A percentile compares a stretch with the other conserved stretches of the same genome.
These are phyloP conservation scores for Anthophora plumipes DNA, from an alignment of 2,888 invertebrate species.

Conservation along the genomic window DNA sequence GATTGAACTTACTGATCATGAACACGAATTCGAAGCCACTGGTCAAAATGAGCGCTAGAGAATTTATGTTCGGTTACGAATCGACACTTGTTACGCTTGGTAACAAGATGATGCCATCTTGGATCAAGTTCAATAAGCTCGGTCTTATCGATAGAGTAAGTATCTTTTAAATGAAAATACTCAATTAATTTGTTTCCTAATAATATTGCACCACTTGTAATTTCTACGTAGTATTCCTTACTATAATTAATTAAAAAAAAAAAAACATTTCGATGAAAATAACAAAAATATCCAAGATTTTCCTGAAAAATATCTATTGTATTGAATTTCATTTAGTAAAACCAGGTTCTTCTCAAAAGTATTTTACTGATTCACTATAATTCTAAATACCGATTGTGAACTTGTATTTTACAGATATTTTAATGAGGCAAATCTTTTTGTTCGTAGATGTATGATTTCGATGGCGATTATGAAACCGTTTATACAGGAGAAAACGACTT, in stretches of 20 bases:
- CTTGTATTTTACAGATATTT: not conserved
- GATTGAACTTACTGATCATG: conserved; percentile 89
- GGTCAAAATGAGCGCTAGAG: conserved; percentile 92
- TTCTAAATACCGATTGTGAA: no score
- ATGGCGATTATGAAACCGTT: conserved; percentile 91
- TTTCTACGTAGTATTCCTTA: no score
- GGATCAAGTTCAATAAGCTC: conserved; percentile 94
- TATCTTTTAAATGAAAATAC: conserved; percentile 55
- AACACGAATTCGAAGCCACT: conserved; percentile 90
- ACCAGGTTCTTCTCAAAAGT: not conserved
- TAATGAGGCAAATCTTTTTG: not conserved
- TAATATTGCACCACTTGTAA: no score
- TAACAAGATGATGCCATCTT: conserved; percentile 92
- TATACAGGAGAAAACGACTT: conserved; percentile 90
- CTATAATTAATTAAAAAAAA: no score
- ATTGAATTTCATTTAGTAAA: not conserved
- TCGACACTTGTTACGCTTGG: conserved; percentile 93
- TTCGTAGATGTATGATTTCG: conserved; percentile 93
- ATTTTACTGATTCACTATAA: no score
- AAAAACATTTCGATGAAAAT: no score
- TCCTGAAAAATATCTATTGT: not conserved
- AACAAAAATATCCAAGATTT: no score
- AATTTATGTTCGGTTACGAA: conserved; percentile 95
- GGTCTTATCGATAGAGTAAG: conserved; percentile 95
- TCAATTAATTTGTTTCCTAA: no score